Evolutionary conservation across 2,113 vertebrate genomes (phyloP).

Genomic region (Erythrocebus patas): DNA sequence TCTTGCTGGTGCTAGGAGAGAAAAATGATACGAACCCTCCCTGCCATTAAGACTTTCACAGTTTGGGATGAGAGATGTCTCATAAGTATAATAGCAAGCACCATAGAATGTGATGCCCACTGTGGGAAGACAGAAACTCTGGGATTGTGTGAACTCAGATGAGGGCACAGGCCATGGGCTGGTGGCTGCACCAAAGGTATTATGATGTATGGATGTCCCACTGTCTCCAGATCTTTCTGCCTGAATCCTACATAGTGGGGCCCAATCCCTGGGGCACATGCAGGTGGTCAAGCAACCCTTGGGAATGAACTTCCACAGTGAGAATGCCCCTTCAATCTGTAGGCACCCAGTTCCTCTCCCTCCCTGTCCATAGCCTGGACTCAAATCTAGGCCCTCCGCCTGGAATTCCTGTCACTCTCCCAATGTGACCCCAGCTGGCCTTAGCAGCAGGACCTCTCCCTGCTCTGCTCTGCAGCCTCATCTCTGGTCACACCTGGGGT

Average conservation of each 20-base stretch:
- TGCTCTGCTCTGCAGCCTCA: background rate
- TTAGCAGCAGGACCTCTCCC: background rate
- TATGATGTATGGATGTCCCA: background rate
- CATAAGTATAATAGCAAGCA: background rate
- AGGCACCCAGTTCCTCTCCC: background rate
- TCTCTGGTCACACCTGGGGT: background rate
- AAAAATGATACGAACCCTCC: background rate
- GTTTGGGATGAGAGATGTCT: background rate
- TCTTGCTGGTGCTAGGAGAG: background rate
- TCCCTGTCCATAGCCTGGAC: background rate
- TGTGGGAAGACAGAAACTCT: background rate
- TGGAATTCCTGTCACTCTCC: background rate
- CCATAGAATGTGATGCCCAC: background rate
- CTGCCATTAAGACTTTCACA: background rate
- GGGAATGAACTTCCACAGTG: no score
- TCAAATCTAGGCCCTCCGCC: background rate
- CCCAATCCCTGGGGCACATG: fast-evolving
- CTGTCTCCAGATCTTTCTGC: background rate
- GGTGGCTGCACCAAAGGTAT: background rate
- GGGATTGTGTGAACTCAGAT: background rate
- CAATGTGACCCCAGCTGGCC: background rate
- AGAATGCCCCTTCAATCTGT: fast-evolving
- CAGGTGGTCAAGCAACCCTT: background rate
- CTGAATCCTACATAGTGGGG: background rate
- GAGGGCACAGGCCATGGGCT: no score